These are phyloP conservation scores for Leucoraja ocellata DNA, from an alignment of 2,797 vertebrate genomes.

Conservation along the genomic window DNA sequence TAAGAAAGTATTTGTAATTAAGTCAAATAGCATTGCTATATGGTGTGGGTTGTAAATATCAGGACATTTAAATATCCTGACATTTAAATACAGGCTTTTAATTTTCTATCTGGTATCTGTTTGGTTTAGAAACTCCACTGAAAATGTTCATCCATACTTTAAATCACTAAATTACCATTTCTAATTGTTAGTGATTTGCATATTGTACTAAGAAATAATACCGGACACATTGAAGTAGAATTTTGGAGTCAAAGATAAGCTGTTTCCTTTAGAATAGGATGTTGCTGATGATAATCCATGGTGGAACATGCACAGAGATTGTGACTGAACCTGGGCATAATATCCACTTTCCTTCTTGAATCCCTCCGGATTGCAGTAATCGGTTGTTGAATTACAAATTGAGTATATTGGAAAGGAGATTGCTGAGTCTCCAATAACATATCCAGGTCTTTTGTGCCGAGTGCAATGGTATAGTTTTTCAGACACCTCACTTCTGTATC, in stretches of 20 bases:
- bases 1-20: conserved; percentile 9
- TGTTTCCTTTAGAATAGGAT: no score
- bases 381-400: neutral
- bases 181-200: neutral
- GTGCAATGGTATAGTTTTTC: neutral
- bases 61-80: neutral
- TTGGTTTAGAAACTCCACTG: neutral
- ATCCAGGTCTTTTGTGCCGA: neutral
- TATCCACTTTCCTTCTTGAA: no score
- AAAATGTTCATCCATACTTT: neutral
- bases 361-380: no score
- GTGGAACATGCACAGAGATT: no score
- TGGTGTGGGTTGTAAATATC: neutral
- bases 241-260: neutral
- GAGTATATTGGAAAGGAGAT: neutral
- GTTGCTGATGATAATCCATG: no score
- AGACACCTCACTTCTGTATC: no score
- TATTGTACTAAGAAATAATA: neutral
- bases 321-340: no score
- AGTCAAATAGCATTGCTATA: neutral
- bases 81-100: neutral
- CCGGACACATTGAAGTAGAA: neutral
- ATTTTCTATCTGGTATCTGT: neutral
- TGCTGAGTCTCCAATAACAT: neutral
- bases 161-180: neutral